Conservation (phyloP, 2,888 invertebrate genomes). For the Fabriciana adippe region DNA sequence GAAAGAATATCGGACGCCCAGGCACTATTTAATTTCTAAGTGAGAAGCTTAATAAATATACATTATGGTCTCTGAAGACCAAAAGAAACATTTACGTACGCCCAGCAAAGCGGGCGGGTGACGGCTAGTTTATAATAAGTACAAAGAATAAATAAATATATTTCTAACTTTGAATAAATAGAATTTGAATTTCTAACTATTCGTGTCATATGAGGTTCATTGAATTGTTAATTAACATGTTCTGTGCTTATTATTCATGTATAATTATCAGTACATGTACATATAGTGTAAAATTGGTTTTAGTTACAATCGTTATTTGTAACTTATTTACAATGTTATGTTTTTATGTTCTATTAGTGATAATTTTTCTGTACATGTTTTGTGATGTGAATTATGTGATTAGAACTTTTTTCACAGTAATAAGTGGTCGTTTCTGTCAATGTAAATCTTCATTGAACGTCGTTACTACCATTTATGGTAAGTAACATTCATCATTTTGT, state of each 20-base stretch:
- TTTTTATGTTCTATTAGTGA: conserved; percentile 44
- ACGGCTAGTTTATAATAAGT: no score
- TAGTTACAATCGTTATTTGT: neutral
- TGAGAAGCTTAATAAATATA: no score
- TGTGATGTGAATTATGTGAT: conserved; percentile 89
- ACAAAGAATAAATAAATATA: no score
- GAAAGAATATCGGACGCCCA: no score
- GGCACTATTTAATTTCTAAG: no score
- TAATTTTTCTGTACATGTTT: conserved; percentile 81
- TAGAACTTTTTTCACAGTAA: conserved; percentile 85
- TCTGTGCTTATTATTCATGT: neutral
- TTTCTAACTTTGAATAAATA: no score
- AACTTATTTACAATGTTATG: conserved; percentile 46
- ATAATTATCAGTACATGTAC: neutral
- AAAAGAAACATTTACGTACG: no score
- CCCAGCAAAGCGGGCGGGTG: no score
- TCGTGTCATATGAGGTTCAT: conserved; percentile 11
- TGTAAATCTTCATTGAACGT: conserved; percentile 85
- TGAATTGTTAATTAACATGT: neutral
- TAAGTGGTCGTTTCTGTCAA: conserved; percentile 85
- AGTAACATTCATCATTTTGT: conserved; percentile 48
- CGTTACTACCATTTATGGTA: conserved; percentile 86
- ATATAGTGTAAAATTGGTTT: neutral
- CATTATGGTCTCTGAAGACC: no score
- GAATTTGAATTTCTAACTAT: no score